Evolutionary conservation across 1,140 invertebrate species (phyloP), one percentile per base, ranked within the genome.

Genomic region (Diorhabda carinulata): DNA sequence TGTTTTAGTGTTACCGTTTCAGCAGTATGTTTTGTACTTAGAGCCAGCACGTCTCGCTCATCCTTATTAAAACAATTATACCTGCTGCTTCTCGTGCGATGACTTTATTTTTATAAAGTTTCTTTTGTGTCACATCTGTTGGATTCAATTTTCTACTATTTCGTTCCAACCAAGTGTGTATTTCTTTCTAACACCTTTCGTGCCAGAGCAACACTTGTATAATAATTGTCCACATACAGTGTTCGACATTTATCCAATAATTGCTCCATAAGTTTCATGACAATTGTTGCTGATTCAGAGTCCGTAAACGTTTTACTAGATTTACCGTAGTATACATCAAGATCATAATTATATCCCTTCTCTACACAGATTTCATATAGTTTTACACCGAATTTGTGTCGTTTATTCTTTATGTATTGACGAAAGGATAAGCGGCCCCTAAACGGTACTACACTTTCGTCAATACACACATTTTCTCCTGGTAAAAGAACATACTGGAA

Each of bases 391-490:
- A 79, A 83, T 75, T 81, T 82, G 67, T 81, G 78, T 5, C 70
- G 44, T 72, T 82, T 83, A 68, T 79, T 76, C 69, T 74, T 75
- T 47, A 82, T 80, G 70, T 83, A 84, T 67, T 83, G 80, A 47
- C 76, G 77, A 62, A 83, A 79, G 25, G 56, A 60, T 42, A 83
- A 65, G 4, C 80, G 66, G 7, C 81, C 81, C 73, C 78, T 72
- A 61, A 80, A 83, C n/a, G 73, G 71, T 7, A 82, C 68, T 43
- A 82, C n/a, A 70, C 61, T 69, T 69, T 76, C 73, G 57, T 76
- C 73, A 47, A 73, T 74, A 62, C 67, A 74, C 40, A 76, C 63
- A n/a, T 43, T 65, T 61, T 64, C 57, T 10, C 61, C 57, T 10
- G 73, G 69, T n/a, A 70, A 68, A n/a, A 66, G 68, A 2, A 63